Evolutionary conservation across 2,113 vertebrate genomes (phyloP).

Genomic region (Nematolebias whitei): DNA sequence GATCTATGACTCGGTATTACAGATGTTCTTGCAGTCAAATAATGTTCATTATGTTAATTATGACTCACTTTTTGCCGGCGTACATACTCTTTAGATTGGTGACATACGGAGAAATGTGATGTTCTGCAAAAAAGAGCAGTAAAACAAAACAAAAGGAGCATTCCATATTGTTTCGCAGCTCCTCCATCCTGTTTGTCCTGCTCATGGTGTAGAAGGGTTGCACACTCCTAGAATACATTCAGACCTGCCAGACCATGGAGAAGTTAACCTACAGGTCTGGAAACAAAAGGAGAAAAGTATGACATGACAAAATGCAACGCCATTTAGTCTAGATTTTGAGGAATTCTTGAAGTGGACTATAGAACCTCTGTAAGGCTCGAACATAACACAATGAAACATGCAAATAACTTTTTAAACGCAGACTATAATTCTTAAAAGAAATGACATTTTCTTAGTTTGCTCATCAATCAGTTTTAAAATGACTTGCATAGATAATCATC

Average conservation of each 20-base stretch:
- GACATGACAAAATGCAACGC: not conserved
- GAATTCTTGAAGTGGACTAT: no score
- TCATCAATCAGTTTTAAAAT: no score
- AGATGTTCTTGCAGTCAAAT: not conserved
- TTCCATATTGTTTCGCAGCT: constrained; percentile 49
- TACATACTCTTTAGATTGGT: constrained; percentile 16
- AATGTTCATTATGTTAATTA: constrained; percentile 20
- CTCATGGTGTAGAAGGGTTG: constrained; percentile 47
- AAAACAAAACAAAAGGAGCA: constrained; percentile 49
- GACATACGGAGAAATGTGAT: constrained; percentile 2
- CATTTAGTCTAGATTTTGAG: not conserved
- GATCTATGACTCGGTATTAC: not conserved
- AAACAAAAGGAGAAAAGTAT: constrained; percentile 2
- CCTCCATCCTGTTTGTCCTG: constrained; percentile 62
- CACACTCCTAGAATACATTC: constrained; percentile 57
- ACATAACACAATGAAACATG: not conserved
- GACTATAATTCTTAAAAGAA: not conserved
- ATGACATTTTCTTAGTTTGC: not conserved
- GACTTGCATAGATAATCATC: no score
- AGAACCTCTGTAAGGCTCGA: no score
- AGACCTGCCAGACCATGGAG: constrained; percentile 48
- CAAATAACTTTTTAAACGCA: no score
- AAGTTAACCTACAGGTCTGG: constrained; percentile 42
- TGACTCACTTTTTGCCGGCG: constrained; percentile 4
- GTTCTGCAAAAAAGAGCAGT: constrained; percentile 26